Evolutionary conservation across 2,888 invertebrate genomes (phyloP).

Genomic region (Notodonta dromedarius): DNA sequence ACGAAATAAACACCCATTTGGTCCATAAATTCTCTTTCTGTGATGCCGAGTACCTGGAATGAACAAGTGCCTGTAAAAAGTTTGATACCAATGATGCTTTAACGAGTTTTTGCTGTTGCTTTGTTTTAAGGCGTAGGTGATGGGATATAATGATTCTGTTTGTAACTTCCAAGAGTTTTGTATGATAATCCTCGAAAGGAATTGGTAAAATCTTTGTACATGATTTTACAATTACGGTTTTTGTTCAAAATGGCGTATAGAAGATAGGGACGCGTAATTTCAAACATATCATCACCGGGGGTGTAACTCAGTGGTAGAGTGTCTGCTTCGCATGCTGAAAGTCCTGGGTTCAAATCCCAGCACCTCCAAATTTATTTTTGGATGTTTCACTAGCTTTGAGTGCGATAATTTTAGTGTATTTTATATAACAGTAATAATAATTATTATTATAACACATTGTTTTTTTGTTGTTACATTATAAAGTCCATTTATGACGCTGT

Average conservation of each 20-base stretch:
- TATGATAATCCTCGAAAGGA: no score
- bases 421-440: no score
- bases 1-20: slow-evolving; percentile 98
- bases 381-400: no score
- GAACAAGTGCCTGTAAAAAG: slow-evolving; percentile 24
- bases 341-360: slow-evolving; percentile 88
- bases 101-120: background rate
- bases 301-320: slow-evolving; percentile 85
- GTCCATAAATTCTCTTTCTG: slow-evolving; percentile 95
- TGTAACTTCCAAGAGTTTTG: no score
- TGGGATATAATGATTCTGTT: no score
- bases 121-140: background rate
- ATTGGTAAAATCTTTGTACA: no score
- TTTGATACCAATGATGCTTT: slow-evolving; percentile 8
- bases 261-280: slow-evolving; percentile 39
- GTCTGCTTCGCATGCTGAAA: slow-evolving; percentile 88
- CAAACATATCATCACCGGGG: slow-evolving; percentile 39
- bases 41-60: slow-evolving; percentile 91
- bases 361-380: slow-evolving; percentile 72
- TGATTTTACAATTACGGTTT: background rate
- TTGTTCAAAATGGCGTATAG: background rate
- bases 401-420: no score
- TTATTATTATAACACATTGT: no score
- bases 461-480: no score
- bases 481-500: no score